Conservation (phyloP, 2,888 invertebrate species). For the Standfussiana lucernea region DNA sequence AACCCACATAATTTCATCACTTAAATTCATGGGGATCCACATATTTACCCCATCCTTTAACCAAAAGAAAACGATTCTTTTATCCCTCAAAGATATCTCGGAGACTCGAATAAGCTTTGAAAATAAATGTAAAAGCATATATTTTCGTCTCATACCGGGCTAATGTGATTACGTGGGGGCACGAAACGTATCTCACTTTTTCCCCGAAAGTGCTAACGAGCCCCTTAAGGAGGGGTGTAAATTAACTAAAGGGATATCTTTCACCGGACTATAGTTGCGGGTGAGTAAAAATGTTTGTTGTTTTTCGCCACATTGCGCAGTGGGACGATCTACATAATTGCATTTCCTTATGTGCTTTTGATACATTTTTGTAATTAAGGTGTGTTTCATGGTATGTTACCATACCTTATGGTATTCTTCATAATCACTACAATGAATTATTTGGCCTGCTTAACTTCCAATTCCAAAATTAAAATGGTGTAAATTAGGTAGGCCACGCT, state of each 20-base stretch:
- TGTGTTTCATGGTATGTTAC: background rate
- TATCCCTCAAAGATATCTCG: slow-evolving; percentile 60
- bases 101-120: slow-evolving; percentile 63
- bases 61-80: slow-evolving; percentile 65
- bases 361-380: slow-evolving; percentile 2
- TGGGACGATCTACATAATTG: slow-evolving; percentile 41
- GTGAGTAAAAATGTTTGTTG: slow-evolving; percentile 51
- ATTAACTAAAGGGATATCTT: slow-evolving; percentile 71
- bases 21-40: slow-evolving; percentile 52
- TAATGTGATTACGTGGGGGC: slow-evolving; percentile 75
- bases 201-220: slow-evolving; percentile 76
- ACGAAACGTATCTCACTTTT: slow-evolving; percentile 72
- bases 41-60: slow-evolving; percentile 54
- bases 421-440: background rate
- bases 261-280: slow-evolving; percentile 52
- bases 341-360: slow-evolving; percentile 27
- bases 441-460: background rate
- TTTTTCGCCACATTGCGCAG: slow-evolving; percentile 14
- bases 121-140: slow-evolving; percentile 69
- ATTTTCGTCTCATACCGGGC: slow-evolving; percentile 67
- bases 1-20: slow-evolving; percentile 53
- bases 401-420: background rate
- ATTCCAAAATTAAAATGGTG: too few relatives aligned
- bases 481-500: too few relatives aligned
- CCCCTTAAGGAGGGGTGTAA: slow-evolving; percentile 70